Conservation (phyloP, 2,888 invertebrate genomes). For the Netelia virgata region DNA sequence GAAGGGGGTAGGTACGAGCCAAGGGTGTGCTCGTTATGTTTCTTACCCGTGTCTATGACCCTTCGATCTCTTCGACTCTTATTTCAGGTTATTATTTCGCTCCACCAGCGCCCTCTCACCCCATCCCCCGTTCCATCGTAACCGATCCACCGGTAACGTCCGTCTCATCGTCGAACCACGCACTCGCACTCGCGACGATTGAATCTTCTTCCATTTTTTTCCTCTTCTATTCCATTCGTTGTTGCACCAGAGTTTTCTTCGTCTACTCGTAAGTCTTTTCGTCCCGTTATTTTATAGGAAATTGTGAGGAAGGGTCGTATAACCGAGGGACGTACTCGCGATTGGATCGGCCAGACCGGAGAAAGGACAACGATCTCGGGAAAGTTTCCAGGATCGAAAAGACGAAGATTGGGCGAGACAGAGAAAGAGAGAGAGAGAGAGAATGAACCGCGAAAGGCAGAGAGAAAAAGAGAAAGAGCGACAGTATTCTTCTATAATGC, state of each 20-base stretch:
- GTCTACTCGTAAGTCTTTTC: conserved; percentile 56
- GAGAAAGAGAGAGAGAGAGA: conserved; percentile 18
- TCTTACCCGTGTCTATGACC: conserved; percentile 2
- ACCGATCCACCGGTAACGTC: conserved; percentile 26
- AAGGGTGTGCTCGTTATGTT: conserved; percentile 48
- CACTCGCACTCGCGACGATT: conserved; percentile 39
- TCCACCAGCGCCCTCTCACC: conserved; percentile 19
- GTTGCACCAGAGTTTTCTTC: conserved; percentile 33
- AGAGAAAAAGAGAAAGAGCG: conserved; percentile 27
- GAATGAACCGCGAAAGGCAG: background rate
- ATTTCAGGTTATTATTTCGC: conserved; percentile 46
- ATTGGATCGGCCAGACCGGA: conserved; percentile 60
- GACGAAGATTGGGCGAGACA: conserved; percentile 49
- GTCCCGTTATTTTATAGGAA: conserved; percentile 65
- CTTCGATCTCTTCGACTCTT: conserved; percentile 32
- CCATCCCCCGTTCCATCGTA: conserved; percentile 36
- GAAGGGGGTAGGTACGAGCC: conserved; percentile 34
- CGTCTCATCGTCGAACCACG: conserved; percentile 43
- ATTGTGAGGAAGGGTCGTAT: conserved; percentile 65
- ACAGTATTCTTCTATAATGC: conserved; percentile 53
- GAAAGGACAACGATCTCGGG: conserved; percentile 71
- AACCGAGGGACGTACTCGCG: conserved; percentile 57
- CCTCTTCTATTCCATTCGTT: conserved; percentile 35
- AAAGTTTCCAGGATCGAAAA: conserved; percentile 72
- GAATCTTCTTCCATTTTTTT: conserved; percentile 35